A percentile compares a stretch with the other conserved stretches of the same genome.
Conservation (phyloP, 1,140 invertebrate genomes). For the Drosophila lacertosa region DNA sequence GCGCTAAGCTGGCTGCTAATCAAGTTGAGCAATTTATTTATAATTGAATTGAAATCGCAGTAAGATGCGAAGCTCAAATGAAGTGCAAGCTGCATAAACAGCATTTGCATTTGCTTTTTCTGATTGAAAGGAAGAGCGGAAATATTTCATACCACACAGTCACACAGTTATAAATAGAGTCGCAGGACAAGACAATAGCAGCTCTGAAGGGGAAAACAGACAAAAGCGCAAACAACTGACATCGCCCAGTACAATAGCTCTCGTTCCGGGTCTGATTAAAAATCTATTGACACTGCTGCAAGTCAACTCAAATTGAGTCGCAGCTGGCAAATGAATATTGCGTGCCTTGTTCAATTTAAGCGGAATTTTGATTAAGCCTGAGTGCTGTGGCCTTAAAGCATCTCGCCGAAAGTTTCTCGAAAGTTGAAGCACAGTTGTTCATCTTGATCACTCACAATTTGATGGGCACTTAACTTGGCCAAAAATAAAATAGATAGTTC, state of each 20-base stretch:
- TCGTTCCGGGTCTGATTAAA: conserved; percentile 38
- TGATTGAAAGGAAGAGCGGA: not conserved
- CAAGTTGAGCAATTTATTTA: not conserved
- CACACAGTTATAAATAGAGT: not conserved
- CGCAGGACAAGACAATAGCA: conserved; percentile 3
- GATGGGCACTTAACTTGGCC: conserved; percentile 17
- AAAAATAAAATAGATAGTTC: too few species aligned
- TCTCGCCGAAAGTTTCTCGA: conserved; percentile 13
- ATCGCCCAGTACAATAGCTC: not conserved
- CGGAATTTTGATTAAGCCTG: conserved; percentile 40
- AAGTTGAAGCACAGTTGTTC: conserved; percentile 11
- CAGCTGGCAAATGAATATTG: conserved; percentile 25
- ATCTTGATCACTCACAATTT: conserved; percentile 20
- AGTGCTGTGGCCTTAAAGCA: conserved; percentile 6
- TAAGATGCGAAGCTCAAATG: not conserved
- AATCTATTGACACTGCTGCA: conserved; percentile 59
- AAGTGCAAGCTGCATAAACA: conserved; percentile 1
- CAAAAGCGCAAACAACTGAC: conserved; percentile 15
- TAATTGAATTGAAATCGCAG: not conserved
- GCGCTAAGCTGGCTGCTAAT: not conserved
- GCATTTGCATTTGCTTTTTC: not conserved
- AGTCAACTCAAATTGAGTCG: too few species aligned
- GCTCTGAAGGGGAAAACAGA: too few species aligned
- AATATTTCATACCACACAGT: not conserved
- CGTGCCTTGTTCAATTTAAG: conserved; percentile 40